Base-by-base conservation (phyloP, 2,113 vertebrate species). In the Shinisaurus crocodilurus region DNA sequence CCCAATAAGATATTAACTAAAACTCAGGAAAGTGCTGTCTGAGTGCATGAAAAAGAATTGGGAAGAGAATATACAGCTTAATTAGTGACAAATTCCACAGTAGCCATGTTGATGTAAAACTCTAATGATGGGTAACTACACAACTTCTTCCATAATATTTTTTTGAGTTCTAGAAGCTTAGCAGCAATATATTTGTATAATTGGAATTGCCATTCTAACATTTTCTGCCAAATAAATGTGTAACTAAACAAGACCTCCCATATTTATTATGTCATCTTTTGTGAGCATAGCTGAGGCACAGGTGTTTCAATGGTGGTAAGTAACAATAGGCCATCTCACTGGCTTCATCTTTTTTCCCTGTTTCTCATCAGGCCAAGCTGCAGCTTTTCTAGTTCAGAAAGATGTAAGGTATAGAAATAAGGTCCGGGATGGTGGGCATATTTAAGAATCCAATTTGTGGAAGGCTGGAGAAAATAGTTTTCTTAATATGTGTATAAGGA, bases 401-500 rank as follows among this genome's bases (percentile, higher is more conserved):
- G 23, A 27, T 8, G 18, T 48, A n/a, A 74, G 40, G 16, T 23
- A 20, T 27, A 37, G 54, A 40, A 15, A 13, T 70, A 67, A 29
- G 4, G 29, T 32, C 13, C 50, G n/a, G 15, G 32, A 54, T n/a
- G 48, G 37, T 25, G 15, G 34, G 32, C 18, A 8, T 34, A 32
- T 50, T 54, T 54, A 34, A 82, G 32, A 37, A 43, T 43, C 37
- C 60, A 65, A 15, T 67, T 10, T 45, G 10, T 65, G 9, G 37
- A 84, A 37, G 82, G 37, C 60, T 84, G 32, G 60, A 65, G 40
- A 63, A 40, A 77, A 83, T 10, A 20, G 10, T 91, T 90, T 40
- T 91, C 34, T 82, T 92, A 81, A 34, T 90, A 40, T 37, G 29
- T 76, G 2, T 74, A n/a, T 92, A 74, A 95, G 75, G 79, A 90